Evolutionary conservation across 2,888 invertebrate genomes (phyloP).

Genomic region (Caenorhabditis japonica): DNA sequence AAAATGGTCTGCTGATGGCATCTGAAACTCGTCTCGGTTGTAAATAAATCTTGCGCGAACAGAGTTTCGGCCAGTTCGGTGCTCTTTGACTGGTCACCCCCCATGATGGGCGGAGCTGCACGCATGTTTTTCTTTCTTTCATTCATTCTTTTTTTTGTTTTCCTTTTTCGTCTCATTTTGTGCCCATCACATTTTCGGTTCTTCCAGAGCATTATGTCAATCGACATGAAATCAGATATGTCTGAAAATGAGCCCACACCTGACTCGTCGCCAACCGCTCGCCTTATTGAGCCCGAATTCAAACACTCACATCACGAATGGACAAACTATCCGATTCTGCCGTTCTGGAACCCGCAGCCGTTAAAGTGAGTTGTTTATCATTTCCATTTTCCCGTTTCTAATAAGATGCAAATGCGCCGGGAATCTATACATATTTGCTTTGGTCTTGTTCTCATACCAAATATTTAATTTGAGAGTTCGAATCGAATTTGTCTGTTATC

Average conservation of each 20-base stretch:
- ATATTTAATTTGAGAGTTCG: no score
- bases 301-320: background rate
- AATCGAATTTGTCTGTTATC: no score
- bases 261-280: conserved; percentile 13
- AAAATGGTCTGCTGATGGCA: conserved; percentile 1
- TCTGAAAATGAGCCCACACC: conserved; percentile 49
- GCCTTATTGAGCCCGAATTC: background rate
- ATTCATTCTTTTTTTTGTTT: background rate
- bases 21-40: background rate
- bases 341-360: conserved; percentile 35
- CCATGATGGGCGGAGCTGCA: no score
- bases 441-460: no score
- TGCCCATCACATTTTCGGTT: background rate
- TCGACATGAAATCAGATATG: conserved; percentile 35
- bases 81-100: no score
- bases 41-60: background rate
- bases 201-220: conserved; percentile 18
- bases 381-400: no score
- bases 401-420: no score
- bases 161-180: background rate
- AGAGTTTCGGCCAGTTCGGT: no score
- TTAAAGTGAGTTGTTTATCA: conserved; percentile 41
- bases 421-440: no score
- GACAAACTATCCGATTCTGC: conserved; percentile 25
- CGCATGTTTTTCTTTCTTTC: no score